Conservation (phyloP, 2,113 vertebrate genomes). For the Mellivora capensis region DNA sequence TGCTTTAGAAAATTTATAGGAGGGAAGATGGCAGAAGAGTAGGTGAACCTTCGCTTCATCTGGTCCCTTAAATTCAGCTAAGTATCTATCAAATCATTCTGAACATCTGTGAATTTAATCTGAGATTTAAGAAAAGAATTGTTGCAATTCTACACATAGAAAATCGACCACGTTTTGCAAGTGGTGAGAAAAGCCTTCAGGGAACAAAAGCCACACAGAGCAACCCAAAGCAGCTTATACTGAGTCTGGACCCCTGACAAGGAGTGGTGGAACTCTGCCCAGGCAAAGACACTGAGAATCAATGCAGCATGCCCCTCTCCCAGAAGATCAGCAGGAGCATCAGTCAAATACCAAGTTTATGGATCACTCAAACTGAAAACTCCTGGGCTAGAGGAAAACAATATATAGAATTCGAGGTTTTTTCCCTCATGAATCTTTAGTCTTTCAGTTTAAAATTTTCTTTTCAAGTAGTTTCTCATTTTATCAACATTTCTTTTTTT, state of each 20-base stretch:
- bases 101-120: background rate
- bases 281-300: background rate
- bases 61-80: background rate
- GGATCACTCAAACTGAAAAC: too few relatives aligned
- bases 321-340: too few relatives aligned
- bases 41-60: background rate
- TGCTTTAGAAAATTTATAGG: background rate
- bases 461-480: too few relatives aligned
- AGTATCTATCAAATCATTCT: background rate
- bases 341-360: too few relatives aligned
- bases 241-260: background rate
- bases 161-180: background rate
- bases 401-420: too few relatives aligned
- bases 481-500: too few relatives aligned
- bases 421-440: too few relatives aligned
- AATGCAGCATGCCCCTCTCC: background rate
- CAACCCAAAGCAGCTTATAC: background rate
- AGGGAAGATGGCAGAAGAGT: background rate
- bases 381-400: too few relatives aligned
- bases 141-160: background rate
- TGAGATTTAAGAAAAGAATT: background rate
- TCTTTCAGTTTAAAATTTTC: too few relatives aligned
- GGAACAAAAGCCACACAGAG: background rate
- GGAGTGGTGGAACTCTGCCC: background rate
- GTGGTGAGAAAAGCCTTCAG: background rate